Base-by-base conservation (phyloP, 2,797 vertebrate species). In the Alcedo quadribrachys region DNA sequence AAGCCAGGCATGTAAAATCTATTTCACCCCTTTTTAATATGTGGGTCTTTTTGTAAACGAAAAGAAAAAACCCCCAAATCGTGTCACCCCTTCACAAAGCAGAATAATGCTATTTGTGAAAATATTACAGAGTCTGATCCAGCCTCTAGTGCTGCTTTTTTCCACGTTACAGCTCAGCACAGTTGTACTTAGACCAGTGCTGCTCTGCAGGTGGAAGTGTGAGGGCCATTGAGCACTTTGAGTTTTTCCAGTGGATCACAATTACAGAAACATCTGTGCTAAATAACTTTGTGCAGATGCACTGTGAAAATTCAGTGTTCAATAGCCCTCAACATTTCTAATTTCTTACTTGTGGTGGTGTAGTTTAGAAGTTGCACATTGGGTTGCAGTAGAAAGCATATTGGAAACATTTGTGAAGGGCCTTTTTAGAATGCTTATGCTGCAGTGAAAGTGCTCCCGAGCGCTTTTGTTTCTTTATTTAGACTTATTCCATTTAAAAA, bases 191-290 rank as follows among this genome's bases (percentile, higher is more conserved):
- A 83, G 87, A 76, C 70, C 71, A 62, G 78, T 40, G 17, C 77
- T 81, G 73, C 80, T 84, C 71, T 69, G 75, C 32, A 73, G 87
- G 88, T 96, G 95, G 90, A 93, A 91, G 81, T 81, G 94, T 87
- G 84, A 92, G 89, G 92, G 74, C 87, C 83, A 62, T 76, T 69
- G 84, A 94, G 67, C 90, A 87, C 73, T 95, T 78, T 15, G 80
- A 89, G 81, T 73, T 94, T 95, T 92, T 95, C 88, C 33, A 66
- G 85, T 91, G 89, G 69, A 87, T 95, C 89, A 97, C 97, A 97
- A 96, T 98, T 98, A 98, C 97, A 97, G 97, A 97, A 98, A 98
- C 97, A 98, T 97, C 97, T 98, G 97, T 97, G 97, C 97, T 97
- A 95, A 96, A 97, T 97, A 97, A 96, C 97, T 97, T 97, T 78